These are phyloP conservation scores for Allygus modestus DNA, from an alignment of 2,888 invertebrate species.

Conservation along the genomic window DNA sequence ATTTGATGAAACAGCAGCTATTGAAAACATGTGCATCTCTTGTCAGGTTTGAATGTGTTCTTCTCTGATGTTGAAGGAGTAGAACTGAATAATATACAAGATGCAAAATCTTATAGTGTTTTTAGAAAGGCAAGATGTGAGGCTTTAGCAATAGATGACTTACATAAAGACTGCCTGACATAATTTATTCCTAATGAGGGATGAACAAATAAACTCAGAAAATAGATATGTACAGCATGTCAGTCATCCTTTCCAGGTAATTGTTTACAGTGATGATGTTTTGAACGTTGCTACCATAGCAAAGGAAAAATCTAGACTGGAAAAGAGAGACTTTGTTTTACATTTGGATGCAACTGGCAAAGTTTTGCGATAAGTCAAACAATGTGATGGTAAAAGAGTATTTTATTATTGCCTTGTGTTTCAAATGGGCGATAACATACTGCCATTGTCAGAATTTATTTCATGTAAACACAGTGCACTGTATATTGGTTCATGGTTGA, in stretches of 20 bases:
- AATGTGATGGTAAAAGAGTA: constrained; percentile 5
- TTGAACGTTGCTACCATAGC: background rate
- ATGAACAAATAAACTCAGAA: background rate
- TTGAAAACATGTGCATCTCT: background rate
- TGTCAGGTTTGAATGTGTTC: background rate
- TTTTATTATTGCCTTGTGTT: background rate
- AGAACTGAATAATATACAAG: background rate
- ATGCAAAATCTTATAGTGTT: constrained; percentile 6
- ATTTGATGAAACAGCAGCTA: constrained; percentile 24
- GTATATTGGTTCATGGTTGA: background rate
- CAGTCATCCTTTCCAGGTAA: background rate
- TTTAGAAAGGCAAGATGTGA: background rate
- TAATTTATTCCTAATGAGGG: constrained; percentile 1
- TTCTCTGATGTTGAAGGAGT: background rate
- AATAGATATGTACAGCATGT: background rate
- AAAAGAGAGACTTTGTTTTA: constrained; percentile 5
- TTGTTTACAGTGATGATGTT: background rate
- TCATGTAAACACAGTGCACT: background rate
- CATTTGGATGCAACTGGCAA: constrained; percentile 8
- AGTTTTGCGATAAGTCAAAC: background rate
- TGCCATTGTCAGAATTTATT: background rate
- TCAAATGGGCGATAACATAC: background rate
- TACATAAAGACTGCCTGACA: background rate
- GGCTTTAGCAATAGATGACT: background rate
- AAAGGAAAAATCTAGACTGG: background rate